Evolutionary conservation across 1,140 invertebrate genomes (phyloP).

Genomic region (Rhynchophorus ferrugineus): DNA sequence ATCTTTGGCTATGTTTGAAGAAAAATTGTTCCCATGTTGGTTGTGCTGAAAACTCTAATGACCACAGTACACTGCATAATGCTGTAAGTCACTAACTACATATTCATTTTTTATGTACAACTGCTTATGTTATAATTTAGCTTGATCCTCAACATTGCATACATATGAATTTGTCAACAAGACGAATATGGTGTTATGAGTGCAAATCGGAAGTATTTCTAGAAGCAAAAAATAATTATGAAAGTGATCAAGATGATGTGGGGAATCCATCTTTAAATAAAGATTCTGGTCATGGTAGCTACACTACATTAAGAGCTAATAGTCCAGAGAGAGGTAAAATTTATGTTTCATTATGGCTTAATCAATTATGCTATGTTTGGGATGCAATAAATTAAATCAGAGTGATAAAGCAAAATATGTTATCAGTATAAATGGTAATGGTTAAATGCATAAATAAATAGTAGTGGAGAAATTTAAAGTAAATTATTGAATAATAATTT

Average conservation of each 20-base stretch:
- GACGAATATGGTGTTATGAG: conserved; percentile 77
- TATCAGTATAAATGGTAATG: too few relatives aligned
- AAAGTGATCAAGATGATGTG: conserved; percentile 39
- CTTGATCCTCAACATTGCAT: conserved; percentile 64
- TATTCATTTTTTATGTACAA: not conserved
- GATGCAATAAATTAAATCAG: too few relatives aligned
- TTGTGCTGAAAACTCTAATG: conserved; percentile 67
- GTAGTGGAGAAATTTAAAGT: not conserved
- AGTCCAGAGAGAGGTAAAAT: conserved; percentile 27
- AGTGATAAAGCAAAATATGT: too few relatives aligned
- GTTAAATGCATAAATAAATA: too few relatives aligned
- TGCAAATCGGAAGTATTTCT: conserved; percentile 69
- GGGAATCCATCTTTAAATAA: conserved; percentile 27
- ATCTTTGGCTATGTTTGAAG: conserved; percentile 78
- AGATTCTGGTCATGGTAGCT: conserved; percentile 35
- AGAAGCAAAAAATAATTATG: conserved; percentile 34
- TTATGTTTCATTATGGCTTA: too few relatives aligned
- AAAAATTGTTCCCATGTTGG: conserved; percentile 68
- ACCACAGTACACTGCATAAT: conserved; percentile 74
- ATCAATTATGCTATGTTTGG: too few relatives aligned
- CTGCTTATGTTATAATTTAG: conserved; percentile 37
- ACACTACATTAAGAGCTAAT: conserved; percentile 29
- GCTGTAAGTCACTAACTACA: conserved; percentile 50
- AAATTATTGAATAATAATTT: not conserved
- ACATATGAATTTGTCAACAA: conserved; percentile 74